Percentiles rank a stretch among this genome's conserved stretches.
These are phyloP conservation scores for Globodera rostochiensis DNA, from an alignment of 1,140 invertebrate species.

Conservation along the genomic window DNA sequence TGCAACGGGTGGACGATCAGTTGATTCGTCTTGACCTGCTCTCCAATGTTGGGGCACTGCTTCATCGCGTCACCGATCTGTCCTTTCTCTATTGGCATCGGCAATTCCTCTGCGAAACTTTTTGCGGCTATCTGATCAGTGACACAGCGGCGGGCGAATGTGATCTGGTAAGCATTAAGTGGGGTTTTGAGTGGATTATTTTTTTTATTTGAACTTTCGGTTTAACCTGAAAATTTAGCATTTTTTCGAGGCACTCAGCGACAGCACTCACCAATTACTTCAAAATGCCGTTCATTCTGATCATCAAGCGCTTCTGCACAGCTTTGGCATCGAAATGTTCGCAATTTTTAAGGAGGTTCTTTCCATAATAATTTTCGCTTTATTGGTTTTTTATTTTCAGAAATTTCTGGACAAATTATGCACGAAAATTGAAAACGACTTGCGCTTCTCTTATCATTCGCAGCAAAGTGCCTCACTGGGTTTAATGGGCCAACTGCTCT, in stretches of 20 bases:
- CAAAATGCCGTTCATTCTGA: constrained; percentile 72
- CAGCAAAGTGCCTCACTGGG: constrained; percentile 39
- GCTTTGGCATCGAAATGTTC: constrained; percentile 62
- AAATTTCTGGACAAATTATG: constrained; percentile 46
- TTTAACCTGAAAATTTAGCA: background rate
- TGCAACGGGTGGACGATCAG: constrained; percentile 69
- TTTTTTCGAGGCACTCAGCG: constrained; percentile 30
- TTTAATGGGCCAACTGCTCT: constrained; percentile 22
- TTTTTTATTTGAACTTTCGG: background rate
- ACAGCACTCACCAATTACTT: constrained; percentile 29
- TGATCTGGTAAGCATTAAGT: background rate
- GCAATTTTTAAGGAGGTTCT: constrained; percentile 9
- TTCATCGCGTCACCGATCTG: constrained; percentile 74
- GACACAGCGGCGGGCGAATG: constrained; percentile 66
- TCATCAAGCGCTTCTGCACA: constrained; percentile 72
- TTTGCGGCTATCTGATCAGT: constrained; percentile 76
- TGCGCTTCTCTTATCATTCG: constrained; percentile 51
- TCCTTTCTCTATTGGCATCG: constrained; percentile 82
- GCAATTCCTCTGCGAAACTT: constrained; percentile 75
- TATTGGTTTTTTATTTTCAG: constrained; percentile 26
- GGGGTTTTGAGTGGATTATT: background rate
- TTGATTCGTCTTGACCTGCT: constrained; percentile 71
- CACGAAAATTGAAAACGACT: constrained; percentile 56
- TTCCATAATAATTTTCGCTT: constrained; percentile 8
- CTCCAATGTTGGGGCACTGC: constrained; percentile 55